A percentile compares a stretch with the other conserved stretches of the same genome.
These are phyloP conservation scores for Vireo altiloquus DNA, from an alignment of 2,113 vertebrate species.

Conservation along the genomic window DNA sequence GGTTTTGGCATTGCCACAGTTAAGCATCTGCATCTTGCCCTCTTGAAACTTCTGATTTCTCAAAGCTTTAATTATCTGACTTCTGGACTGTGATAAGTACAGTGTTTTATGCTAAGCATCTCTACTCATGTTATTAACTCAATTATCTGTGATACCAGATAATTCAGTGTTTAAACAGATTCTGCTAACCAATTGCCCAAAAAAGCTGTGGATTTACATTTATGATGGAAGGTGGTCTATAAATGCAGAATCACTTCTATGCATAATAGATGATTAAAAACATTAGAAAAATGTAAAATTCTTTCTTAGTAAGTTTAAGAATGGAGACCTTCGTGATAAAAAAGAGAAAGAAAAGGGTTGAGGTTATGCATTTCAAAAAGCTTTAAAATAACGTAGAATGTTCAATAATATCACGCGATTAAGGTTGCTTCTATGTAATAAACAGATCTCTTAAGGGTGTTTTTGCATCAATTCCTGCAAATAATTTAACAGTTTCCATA, in stretches of 20 bases:
- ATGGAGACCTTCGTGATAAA: not conserved
- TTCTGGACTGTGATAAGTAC: not conserved
- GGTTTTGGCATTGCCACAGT: not conserved
- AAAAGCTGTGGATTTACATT: conserved; percentile 20
- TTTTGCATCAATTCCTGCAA: not conserved
- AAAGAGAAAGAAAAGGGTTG: not conserved
- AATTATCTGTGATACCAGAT: not conserved
- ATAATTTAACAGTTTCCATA: not conserved
- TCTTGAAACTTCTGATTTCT: not conserved
- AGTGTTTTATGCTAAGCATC: not conserved
- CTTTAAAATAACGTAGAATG: not conserved
- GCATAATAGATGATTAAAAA: not conserved
- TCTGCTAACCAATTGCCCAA: not conserved
- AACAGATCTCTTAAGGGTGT: not conserved
- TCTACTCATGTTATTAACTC: not conserved
- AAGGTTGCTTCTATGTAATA: not conserved
- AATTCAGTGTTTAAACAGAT: conserved; percentile 52
- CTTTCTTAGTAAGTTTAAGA: not conserved
- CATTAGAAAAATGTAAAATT: not conserved
- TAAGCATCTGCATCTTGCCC: not conserved
- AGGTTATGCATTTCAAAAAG: not conserved
- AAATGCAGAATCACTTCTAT: conserved; percentile 12
- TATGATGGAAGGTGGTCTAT: not conserved
- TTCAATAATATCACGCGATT: fast-evolving
- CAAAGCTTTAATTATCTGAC: not conserved